Evolutionary conservation across 1,140 invertebrate genomes (phyloP).

Genomic region (Patella vulgata): DNA sequence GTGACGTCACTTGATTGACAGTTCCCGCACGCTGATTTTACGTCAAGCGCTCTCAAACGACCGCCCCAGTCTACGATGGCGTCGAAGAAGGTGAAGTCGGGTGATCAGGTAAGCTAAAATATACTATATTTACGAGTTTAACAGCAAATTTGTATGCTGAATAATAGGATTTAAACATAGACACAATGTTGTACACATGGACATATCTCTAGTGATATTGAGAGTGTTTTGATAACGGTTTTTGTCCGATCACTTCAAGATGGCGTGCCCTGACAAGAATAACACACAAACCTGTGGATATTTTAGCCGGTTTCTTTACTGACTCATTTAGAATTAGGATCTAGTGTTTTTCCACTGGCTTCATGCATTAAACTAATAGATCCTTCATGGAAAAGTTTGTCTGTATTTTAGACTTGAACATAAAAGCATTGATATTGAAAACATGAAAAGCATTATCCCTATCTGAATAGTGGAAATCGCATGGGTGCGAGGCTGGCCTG

Average conservation of each 20-base stretch:
- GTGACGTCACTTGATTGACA: slow-evolving; percentile 24
- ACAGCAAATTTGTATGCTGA: not conserved
- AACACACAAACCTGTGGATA: too few species aligned
- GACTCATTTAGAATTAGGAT: too few species aligned
- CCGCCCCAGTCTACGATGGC: slow-evolving; percentile 16
- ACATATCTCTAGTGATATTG: not conserved
- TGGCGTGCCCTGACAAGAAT: too few species aligned
- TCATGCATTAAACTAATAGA: too few species aligned
- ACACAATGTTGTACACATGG: not conserved
- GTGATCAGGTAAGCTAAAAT: not conserved
- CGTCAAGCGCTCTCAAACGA: not conserved
- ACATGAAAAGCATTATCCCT: too few species aligned
- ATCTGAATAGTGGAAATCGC: too few species aligned
- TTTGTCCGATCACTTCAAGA: not conserved
- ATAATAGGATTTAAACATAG: not conserved
- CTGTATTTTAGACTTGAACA: too few species aligned
- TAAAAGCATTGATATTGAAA: too few species aligned
- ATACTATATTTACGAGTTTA: not conserved
- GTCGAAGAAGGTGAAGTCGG: slow-evolving; percentile 11
- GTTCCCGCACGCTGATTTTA: slow-evolving; percentile 2
- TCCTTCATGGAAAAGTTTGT: too few species aligned
- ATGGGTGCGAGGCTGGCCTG: too few species aligned
- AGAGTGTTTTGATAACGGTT: not conserved
- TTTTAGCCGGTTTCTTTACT: too few species aligned
- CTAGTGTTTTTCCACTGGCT: too few species aligned